These are phyloP conservation scores for Epinephelus lanceolatus DNA, from an alignment of 2,113 vertebrate species.

Conservation along the genomic window DNA sequence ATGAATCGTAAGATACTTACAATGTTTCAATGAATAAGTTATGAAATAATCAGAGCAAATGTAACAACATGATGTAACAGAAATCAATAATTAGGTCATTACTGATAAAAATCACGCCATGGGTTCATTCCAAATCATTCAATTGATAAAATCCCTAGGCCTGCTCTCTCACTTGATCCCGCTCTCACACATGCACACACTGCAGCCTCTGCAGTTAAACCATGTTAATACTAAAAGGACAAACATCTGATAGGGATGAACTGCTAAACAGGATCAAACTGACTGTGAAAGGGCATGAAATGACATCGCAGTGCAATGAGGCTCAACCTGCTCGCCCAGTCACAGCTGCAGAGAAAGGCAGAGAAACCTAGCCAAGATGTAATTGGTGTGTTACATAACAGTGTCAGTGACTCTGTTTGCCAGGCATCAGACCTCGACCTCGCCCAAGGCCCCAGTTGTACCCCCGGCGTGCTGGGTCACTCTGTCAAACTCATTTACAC, in stretches of 20 bases:
- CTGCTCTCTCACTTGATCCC: neutral
- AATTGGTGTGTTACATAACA: constrained; percentile 71
- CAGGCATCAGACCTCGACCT: constrained; percentile 12
- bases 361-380: constrained; percentile 43
- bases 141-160: constrained; percentile 23
- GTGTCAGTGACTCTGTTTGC: constrained; percentile 36
- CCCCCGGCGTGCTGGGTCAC: constrained; percentile 11
- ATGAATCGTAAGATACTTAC: neutral
- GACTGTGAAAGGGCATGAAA: neutral
- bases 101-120: constrained; percentile 10
- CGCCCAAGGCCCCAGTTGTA: constrained; percentile 39
- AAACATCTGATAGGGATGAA: neutral
- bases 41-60: constrained; percentile 24
- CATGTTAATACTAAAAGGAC: neutral
- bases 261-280: neutral
- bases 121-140: constrained; percentile 21
- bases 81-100: neutral
- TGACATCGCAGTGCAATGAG: neutral
- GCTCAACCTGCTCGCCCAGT: neutral
- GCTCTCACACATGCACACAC: neutral
- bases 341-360: constrained; percentile 12
- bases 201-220: neutral
- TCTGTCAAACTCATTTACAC: constrained; percentile 60
- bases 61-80: constrained; percentile 10
- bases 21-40: neutral